Evolutionary conservation across 2,888 invertebrate genomes (phyloP), one percentile per base, ranked within the genome.

Genomic region (Allophyes oxyacanthae): DNA sequence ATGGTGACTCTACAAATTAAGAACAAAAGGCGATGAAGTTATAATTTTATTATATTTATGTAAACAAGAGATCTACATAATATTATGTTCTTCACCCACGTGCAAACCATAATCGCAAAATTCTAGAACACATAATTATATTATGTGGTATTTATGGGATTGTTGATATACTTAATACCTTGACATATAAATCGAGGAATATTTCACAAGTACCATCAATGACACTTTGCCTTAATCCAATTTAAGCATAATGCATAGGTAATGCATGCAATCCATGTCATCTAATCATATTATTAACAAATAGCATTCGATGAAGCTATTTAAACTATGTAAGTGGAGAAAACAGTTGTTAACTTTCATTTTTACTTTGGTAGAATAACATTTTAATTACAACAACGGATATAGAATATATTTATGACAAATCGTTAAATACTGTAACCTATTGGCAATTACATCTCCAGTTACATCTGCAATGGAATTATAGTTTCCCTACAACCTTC

Each of bases 301-400:
- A n/a, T n/a, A n/a, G n/a, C n/a, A n/a, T n/a, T n/a, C n/a, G n/a
- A n/a, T n/a, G n/a, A n/a, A n/a, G n/a, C n/a, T n/a, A n/a, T n/a
- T n/a, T n/a, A 41, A 55, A 62, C 60, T 51, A 65, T 51, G 43
- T 66, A 66, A 72, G 48, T 38, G 43, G 38, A 48, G 15, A 28
- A 28, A 8, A 6, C 6, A 8, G 8, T 28, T 28, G 6, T 6
- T 28, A 28, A 28, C 7, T 28, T 28, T 28, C 28, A 28, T 28
- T 28, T n/a, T 8, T 28, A 28, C 8, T 6, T 28, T 4, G 28
- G 28, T 28, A 8, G 28, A 6, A 28, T 6, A 20, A 28, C 8
- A 8, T 36, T 62, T 68, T 48, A 6, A 33, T 34, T 49, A 20
- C 10, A 41, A 20, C 34, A 50, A n/a, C 20, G 6, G 50, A 20